Percentiles rank a stretch among this genome's conserved stretches.
phyloP scores from a whole-genome alignment of 1,140 invertebrate species.

The Drepana arcuata region DNA sequence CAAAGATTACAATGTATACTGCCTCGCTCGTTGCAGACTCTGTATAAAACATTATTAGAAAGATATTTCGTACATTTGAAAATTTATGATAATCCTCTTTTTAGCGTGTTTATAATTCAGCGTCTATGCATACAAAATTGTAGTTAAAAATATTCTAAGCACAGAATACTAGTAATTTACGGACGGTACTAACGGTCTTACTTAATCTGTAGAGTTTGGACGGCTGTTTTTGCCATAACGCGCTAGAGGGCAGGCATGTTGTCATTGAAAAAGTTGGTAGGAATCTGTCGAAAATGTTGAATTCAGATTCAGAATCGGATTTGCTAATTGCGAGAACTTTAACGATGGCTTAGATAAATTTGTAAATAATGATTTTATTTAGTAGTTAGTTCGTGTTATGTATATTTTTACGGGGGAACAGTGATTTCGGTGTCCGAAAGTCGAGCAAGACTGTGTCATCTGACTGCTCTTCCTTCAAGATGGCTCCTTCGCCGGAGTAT shows the following conservation, averaged over 20 bases:
- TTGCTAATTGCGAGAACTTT: slow-evolving; percentile 52
- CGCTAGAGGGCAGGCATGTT: slow-evolving; percentile 38
- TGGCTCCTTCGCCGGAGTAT: slow-evolving; percentile 81
- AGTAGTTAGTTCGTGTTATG: slow-evolving; percentile 39
- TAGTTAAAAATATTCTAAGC: no score
- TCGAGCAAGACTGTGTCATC: slow-evolving; percentile 72
- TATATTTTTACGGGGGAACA: slow-evolving; percentile 33
- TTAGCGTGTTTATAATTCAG: no score
- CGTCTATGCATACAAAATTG: no score
- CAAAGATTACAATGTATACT: no score
- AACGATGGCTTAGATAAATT: slow-evolving; percentile 40
- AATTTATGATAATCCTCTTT: no score
- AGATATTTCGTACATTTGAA: no score
- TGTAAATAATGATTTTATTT: slow-evolving; percentile 38
- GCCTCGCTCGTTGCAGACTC: no score
- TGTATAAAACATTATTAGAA: no score
- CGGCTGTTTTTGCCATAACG: no score
- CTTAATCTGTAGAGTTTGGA: no score
- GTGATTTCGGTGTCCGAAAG: slow-evolving; percentile 58
- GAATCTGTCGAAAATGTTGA: slow-evolving; percentile 63
- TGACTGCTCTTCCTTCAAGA: slow-evolving; percentile 74
- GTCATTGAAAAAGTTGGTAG: slow-evolving; percentile 57
- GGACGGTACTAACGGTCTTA: no score
- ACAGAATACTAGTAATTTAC: no score
- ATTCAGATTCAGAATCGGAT: slow-evolving; percentile 48